phyloP scores from a whole-genome alignment of 1,140 invertebrate genomes.

The Leptopilina boulardi region DNA sequence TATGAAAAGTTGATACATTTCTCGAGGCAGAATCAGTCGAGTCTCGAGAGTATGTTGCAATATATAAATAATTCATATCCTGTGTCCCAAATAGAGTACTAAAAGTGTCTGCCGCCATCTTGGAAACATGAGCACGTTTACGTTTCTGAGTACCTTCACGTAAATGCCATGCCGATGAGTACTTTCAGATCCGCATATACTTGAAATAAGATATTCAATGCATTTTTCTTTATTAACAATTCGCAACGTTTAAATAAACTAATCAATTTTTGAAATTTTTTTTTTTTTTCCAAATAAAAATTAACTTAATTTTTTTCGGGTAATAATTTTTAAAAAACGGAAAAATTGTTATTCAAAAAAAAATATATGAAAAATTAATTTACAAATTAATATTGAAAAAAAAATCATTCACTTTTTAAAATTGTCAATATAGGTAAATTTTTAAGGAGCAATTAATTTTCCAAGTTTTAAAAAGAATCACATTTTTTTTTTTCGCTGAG shows the following conservation, averaged over 20 bases:
- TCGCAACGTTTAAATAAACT: too few species aligned
- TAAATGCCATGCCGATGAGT: background rate
- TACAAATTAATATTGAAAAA: too few species aligned
- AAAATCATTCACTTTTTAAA: background rate
- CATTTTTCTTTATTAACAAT: background rate
- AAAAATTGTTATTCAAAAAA: too few species aligned
- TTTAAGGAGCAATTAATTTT: constrained; percentile 6
- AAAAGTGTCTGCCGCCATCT: constrained; percentile 22
- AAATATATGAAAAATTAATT: too few species aligned
- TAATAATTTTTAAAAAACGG: too few species aligned
- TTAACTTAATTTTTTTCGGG: too few species aligned
- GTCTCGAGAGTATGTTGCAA: constrained; percentile 9
- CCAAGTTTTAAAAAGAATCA: background rate
- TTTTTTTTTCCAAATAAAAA: too few species aligned
- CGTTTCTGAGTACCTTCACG: constrained; percentile 10
- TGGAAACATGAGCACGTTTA: constrained; percentile 10
- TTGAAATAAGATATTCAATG: constrained; percentile 9
- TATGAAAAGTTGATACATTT: constrained; percentile 5
- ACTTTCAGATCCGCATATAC: background rate
- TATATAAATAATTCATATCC: constrained; percentile 30
- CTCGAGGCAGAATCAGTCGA: background rate
- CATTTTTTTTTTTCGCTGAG: constrained; percentile 17
- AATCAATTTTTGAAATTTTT: background rate
- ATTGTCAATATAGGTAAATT: constrained; percentile 13
- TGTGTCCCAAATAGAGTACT: constrained; percentile 23